Conservation (phyloP, 2,797 vertebrate genomes). For the Anolis apletophallus region DNA sequence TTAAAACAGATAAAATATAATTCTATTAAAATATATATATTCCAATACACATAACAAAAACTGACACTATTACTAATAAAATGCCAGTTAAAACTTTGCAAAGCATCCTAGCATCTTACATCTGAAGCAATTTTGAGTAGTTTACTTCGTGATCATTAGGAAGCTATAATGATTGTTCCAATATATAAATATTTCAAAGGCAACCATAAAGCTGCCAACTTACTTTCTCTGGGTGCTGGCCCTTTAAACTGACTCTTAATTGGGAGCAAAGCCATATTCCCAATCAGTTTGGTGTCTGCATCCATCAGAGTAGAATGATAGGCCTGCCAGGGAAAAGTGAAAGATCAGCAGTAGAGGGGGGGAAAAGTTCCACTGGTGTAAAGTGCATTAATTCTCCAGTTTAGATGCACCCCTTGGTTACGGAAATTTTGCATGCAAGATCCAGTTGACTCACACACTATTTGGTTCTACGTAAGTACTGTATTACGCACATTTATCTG, state of each 20-base stretch:
- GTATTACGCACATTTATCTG: no score
- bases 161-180: no score
- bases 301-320: constrained; percentile 94
- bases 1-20: no score
- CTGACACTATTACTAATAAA: no score
- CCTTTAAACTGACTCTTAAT: constrained; percentile 97
- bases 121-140: neutral
- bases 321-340: constrained; percentile 79
- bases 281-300: constrained; percentile 88
- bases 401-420: neutral
- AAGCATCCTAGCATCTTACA: neutral
- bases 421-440: neutral
- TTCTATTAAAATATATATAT: no score
- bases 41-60: no score
- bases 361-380: neutral
- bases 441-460: neutral
- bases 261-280: constrained; percentile 96
- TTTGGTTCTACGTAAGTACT: neutral
- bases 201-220: constrained; percentile 53
- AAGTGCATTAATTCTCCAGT: neutral
- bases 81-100: no score
- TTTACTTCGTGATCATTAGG: neutral
- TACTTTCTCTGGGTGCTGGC: constrained; percentile 92
- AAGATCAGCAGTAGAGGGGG: neutral
- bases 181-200: neutral